Evolutionary conservation across 2,888 invertebrate species (phyloP), one percentile per base, ranked within the genome.

Genomic region (Aproaerema taeniolella): DNA sequence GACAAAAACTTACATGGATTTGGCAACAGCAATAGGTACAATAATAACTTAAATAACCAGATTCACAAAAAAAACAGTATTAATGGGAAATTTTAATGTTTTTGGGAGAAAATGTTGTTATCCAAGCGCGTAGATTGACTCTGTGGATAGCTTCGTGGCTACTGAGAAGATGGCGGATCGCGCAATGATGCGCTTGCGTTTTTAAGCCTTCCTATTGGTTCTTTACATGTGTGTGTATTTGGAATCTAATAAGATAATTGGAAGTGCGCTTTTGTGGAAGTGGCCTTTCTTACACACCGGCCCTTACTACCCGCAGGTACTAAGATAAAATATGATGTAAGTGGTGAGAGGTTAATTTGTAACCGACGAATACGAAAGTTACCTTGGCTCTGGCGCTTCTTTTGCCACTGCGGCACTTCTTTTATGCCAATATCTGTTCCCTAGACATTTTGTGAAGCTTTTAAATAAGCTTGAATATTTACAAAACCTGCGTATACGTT

Each of bases 161-260:
- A 34, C 34, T 34, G 34, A 34, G 20, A 34, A 34, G 34, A 34
- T 20, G 34, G 34, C 34, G 34, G 25, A 17, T 34, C 34, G 17
- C 25, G 25, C 12, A 24, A 34, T 25, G 24, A 17, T 14, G 34
- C 24, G 11, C 10, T 8, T 12, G 34, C 34, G 20, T 6, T 9
- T 24, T 14, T 17, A 20, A 34, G 24, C 20, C 24, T 34, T 34
- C 17, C 20, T 34, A 34, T 34, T 24, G 34, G 20, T 25, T 24
- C 25, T 34, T 34, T 34, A 34, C 11, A 34, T 24, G 34, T 24
- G 17, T 34, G 34, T 24, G 34, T 34, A 34, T 13, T 12, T 24
- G 12, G 12, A 13, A 34, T 34, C 34, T 24, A 34, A 20, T 20
- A 34, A 24, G 25, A 24, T 4, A 9, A 10, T 34, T 34, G 24